Evolutionary conservation across 2,797 vertebrate genomes (phyloP).

Genomic region (Lacerta viridis): DNA sequence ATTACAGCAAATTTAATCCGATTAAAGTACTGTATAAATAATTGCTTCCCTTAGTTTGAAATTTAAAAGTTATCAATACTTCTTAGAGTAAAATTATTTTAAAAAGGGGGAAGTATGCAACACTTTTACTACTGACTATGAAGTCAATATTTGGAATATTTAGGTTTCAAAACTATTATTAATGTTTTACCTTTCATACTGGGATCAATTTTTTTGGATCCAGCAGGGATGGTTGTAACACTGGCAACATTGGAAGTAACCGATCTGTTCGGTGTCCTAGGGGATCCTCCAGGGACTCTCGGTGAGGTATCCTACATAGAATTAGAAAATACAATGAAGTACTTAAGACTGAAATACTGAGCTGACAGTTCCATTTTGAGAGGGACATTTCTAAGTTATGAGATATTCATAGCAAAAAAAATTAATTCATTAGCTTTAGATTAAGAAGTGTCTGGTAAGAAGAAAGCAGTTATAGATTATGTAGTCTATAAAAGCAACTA

Average conservation of each 20-base stretch:
- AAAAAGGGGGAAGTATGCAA: not conserved
- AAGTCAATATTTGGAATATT: not conserved
- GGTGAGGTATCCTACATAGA: constrained; percentile 89
- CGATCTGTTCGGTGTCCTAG: constrained; percentile 95
- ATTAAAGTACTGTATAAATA: not conserved
- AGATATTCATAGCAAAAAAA: not conserved
- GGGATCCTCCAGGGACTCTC: constrained; percentile 95
- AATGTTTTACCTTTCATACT: constrained; percentile 88
- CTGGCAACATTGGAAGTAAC: constrained; percentile 95
- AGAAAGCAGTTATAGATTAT: not conserved
- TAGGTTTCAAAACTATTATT: no score
- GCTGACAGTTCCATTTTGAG: not conserved
- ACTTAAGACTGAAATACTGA: constrained; percentile 10
- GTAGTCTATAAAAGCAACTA: not conserved
- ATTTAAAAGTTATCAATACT: not conserved
- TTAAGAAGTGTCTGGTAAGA: not conserved
- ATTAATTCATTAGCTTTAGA: not conserved
- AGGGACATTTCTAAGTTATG: not conserved
- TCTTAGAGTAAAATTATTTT: not conserved
- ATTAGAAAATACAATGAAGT: not conserved
- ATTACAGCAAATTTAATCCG: not conserved
- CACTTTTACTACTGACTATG: not conserved
- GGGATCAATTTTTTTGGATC: constrained; percentile 91
- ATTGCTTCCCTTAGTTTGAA: not conserved
- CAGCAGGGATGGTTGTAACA: constrained; percentile 94